Conservation (phyloP, 2,113 vertebrate species). For the Polypterus senegalus region DNA sequence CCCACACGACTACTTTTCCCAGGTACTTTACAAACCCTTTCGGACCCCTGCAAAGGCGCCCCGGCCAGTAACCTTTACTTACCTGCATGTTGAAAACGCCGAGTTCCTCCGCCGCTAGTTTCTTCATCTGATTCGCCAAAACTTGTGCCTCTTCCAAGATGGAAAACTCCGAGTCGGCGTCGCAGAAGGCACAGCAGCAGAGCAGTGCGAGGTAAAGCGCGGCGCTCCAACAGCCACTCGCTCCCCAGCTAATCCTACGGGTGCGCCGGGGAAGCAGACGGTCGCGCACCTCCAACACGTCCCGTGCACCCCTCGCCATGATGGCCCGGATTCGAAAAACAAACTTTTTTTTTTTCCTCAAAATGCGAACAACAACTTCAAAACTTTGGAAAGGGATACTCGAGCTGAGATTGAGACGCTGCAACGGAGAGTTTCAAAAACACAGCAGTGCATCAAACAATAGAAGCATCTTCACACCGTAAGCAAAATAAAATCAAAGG, state of each 20-base stretch:
- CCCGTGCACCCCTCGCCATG: constrained; percentile 49
- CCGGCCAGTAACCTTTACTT: constrained; percentile 21
- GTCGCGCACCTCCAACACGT: background rate
- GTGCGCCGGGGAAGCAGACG: background rate
- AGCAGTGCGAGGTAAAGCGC: constrained; percentile 31
- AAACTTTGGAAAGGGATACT: constrained; percentile 37
- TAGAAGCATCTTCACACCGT: constrained; percentile 1
- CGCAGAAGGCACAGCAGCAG: constrained; percentile 47
- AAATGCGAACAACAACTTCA: constrained; percentile 32
- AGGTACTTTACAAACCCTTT: no score
- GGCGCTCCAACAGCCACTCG: constrained; percentile 16
- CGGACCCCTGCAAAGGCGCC: background rate
- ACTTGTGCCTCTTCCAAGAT: constrained; percentile 87
- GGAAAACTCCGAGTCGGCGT: constrained; percentile 72
- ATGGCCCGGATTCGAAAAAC: constrained; percentile 22
- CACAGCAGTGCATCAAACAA: constrained; percentile 24
- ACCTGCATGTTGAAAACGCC: constrained; percentile 91
- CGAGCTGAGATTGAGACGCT: constrained; percentile 19
- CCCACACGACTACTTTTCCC: no score
- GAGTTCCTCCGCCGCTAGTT: constrained; percentile 80
- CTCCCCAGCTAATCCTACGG: constrained; percentile 11
- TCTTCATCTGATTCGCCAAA: constrained; percentile 78
- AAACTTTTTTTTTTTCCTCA: no score
- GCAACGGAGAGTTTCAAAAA: constrained; percentile 12
- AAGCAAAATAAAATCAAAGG: constrained; percentile 14